Conservation (phyloP, 2,888 invertebrate genomes). For the Dioctria linearis region DNA sequence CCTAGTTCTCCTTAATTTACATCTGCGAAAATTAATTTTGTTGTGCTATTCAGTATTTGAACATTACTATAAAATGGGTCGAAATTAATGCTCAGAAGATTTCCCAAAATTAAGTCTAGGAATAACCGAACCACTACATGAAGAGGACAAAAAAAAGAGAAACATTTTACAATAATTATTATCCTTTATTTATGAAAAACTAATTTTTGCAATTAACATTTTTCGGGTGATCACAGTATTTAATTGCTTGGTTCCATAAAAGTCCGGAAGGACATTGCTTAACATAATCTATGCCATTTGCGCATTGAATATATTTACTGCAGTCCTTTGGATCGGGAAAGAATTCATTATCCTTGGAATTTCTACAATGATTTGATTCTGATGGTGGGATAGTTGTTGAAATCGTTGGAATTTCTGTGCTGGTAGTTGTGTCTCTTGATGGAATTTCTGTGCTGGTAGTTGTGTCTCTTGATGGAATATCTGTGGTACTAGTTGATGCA, state of each 20-base stretch:
- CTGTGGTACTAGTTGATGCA: neutral
- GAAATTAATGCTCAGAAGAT: no score
- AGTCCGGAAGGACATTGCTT: conserved; percentile 55
- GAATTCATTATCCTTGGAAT: neutral
- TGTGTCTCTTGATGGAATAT: no score
- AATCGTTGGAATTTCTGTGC: neutral
- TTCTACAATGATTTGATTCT: neutral
- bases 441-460: neutral
- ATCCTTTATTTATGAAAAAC: no score
- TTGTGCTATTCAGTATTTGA: no score
- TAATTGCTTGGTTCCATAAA: conserved; percentile 44
- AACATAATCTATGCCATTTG: conserved; percentile 43
- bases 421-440: neutral
- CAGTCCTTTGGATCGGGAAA: conserved; percentile 50
- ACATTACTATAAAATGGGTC: no score
- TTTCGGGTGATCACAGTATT: conserved; percentile 55
- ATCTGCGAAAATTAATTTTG: no score
- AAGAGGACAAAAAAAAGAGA: no score
- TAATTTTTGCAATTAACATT: conserved; percentile 34
- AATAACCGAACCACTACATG: no score
- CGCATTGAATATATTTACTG: conserved; percentile 56
- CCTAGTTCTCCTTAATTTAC: no score
- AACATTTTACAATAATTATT: neutral
- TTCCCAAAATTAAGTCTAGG: no score
- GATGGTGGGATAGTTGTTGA: conserved; percentile 49